Conservation (phyloP, 2,113 vertebrate species). For the Acanthisitta chloris region DNA sequence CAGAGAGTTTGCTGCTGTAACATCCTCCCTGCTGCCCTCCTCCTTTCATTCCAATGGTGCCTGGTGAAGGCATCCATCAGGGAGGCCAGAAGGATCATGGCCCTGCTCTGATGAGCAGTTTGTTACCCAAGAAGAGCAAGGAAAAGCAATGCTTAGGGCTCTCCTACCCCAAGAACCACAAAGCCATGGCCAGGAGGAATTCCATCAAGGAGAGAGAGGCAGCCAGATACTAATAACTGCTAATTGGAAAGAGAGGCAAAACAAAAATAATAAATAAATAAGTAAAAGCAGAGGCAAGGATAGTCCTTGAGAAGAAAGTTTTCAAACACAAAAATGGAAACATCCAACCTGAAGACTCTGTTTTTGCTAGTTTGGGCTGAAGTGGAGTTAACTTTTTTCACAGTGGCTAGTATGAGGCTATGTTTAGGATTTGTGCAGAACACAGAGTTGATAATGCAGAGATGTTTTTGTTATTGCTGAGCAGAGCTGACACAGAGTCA, state of each 20-base stretch:
- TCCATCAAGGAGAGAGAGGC: background rate
- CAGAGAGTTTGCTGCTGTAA: background rate
- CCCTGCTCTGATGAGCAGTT: background rate
- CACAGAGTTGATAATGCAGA: too few relatives aligned
- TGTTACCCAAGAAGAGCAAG: background rate
- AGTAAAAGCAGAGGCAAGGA: background rate
- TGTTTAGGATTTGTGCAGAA: too few relatives aligned
- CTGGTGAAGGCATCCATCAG: background rate
- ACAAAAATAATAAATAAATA: background rate
- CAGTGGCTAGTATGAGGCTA: too few relatives aligned
- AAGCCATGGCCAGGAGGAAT: background rate
- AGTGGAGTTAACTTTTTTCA: too few relatives aligned
- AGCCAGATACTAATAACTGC: background rate
- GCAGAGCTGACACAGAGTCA: too few relatives aligned
- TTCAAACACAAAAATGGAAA: background rate
- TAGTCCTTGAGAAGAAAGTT: background rate
- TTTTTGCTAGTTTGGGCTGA: too few relatives aligned
- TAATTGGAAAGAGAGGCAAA: background rate
- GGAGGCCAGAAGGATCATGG: background rate
- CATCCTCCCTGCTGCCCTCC: background rate
- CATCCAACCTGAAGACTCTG: fast-evolving
- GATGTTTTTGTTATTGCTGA: too few relatives aligned
- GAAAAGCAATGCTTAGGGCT: background rate
- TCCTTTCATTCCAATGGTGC: background rate
- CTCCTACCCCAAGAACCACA: background rate